phyloP scores from a whole-genome alignment of 2,797 vertebrate species.

The Carcharodon carcharias region DNA sequence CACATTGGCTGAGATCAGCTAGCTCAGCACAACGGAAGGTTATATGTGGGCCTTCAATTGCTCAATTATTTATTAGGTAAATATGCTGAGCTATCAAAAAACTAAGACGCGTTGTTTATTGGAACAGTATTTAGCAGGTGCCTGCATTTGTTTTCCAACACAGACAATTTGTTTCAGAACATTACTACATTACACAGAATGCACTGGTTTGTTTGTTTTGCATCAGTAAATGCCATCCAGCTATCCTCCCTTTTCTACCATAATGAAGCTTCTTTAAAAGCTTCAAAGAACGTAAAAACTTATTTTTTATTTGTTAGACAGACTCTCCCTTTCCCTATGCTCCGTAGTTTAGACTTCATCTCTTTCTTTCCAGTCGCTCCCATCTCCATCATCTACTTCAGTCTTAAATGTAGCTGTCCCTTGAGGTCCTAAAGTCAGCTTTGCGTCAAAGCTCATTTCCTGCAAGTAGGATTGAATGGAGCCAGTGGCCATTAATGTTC shows the following conservation, averaged over 20 bases:
- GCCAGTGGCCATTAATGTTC: background rate
- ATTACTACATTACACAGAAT: background rate
- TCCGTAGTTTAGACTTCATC: background rate
- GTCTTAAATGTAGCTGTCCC: background rate
- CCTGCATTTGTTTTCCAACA: background rate
- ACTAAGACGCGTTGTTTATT: background rate
- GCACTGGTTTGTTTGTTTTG: background rate
- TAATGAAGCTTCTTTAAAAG: background rate
- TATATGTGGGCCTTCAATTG: background rate
- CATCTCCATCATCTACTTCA: background rate
- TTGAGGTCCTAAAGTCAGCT: background rate
- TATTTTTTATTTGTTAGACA: background rate
- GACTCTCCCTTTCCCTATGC: background rate
- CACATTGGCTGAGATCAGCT: background rate
- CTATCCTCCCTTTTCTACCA: background rate
- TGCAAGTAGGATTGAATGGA: slow-evolving; percentile 5
- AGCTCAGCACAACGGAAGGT: background rate
- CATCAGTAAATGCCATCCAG: background rate
- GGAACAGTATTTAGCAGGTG: background rate
- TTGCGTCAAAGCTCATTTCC: background rate
- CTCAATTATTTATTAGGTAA: background rate
- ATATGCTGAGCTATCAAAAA: background rate
- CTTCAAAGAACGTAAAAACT: background rate
- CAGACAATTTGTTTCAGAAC: background rate
- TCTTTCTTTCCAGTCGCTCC: background rate